A percentile compares a stretch with the other conserved stretches of the same genome.
phyloP scores from a whole-genome alignment of 1,140 invertebrate species.

The Caenorhabditis inopinata region DNA sequence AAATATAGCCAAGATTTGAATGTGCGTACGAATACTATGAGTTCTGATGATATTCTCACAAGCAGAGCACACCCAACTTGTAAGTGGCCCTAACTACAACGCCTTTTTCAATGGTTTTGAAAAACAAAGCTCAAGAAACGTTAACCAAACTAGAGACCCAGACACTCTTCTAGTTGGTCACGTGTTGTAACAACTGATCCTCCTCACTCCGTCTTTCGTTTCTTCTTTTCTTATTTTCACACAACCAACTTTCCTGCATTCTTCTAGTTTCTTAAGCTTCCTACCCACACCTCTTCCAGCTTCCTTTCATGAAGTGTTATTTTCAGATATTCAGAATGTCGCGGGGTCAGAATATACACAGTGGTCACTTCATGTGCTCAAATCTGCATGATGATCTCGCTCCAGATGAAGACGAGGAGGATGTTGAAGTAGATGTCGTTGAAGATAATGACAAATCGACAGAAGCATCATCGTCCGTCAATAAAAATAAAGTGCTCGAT shows the following conservation, averaged over 20 bases:
- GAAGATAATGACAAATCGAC: slow-evolving; percentile 57
- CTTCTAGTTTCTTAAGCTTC: not conserved
- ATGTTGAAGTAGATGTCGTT: slow-evolving; percentile 66
- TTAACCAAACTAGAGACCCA: not conserved
- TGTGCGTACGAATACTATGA: too few relatives aligned
- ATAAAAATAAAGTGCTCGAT: slow-evolving; percentile 48
- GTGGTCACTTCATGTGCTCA: slow-evolving; percentile 67
- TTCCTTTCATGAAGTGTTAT: not conserved
- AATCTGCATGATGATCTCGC: slow-evolving; percentile 60
- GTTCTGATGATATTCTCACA: too few relatives aligned
- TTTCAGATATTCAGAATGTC: slow-evolving; percentile 45
- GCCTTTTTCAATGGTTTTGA: not conserved
- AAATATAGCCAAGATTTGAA: too few relatives aligned
- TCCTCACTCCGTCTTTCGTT: too few relatives aligned
- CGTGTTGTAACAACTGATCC: slow-evolving; percentile 28
- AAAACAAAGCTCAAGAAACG: not conserved
- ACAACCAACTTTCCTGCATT: too few relatives aligned
- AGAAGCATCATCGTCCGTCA: not conserved
- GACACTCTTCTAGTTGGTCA: slow-evolving; percentile 10
- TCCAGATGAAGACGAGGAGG: slow-evolving; percentile 58
- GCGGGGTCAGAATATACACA: slow-evolving; percentile 62
- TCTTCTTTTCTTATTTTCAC: too few relatives aligned
- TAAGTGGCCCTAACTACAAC: not conserved
- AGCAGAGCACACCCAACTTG: too few relatives aligned
- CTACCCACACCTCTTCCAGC: not conserved